Evolutionary conservation across 2,888 invertebrate species (phyloP).

Genomic region (Drosophila melanosoma): DNA sequence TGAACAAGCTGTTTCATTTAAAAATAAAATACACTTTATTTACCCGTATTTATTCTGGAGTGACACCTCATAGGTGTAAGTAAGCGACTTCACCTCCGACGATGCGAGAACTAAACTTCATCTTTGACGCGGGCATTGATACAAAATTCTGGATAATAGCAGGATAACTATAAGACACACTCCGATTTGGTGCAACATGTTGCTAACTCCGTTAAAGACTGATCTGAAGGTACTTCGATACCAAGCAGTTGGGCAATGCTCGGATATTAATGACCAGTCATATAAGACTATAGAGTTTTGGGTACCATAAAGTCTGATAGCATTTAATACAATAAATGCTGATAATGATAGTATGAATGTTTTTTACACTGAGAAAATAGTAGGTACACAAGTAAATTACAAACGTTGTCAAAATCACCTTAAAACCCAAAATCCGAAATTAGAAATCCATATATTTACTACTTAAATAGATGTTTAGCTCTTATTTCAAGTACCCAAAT

Average conservation of each 20-base stretch:
- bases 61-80: constrained; percentile 82
- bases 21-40: background rate
- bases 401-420: background rate
- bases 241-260: constrained; percentile 36
- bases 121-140: constrained; percentile 16
- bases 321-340: constrained; percentile 49
- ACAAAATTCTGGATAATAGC: constrained; percentile 34
- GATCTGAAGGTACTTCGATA: constrained; percentile 31
- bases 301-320: constrained; percentile 59
- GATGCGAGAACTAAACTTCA: constrained; percentile 57
- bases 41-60: constrained; percentile 75
- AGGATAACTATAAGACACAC: constrained; percentile 26
- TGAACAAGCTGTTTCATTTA: background rate
- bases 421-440: background rate
- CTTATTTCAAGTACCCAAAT: background rate
- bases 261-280: constrained; percentile 68
- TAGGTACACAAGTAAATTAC: background rate
- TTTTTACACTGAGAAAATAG: background rate
- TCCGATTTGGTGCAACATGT: constrained; percentile 58
- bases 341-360: constrained; percentile 5
- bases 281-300: constrained; percentile 47
- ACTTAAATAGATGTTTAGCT: background rate
- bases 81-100: constrained; percentile 73
- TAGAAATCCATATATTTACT: background rate
- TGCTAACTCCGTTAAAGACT: constrained; percentile 52